Evolutionary conservation across 2,113 vertebrate genomes (phyloP).

Genomic region (Rhineura floridana): DNA sequence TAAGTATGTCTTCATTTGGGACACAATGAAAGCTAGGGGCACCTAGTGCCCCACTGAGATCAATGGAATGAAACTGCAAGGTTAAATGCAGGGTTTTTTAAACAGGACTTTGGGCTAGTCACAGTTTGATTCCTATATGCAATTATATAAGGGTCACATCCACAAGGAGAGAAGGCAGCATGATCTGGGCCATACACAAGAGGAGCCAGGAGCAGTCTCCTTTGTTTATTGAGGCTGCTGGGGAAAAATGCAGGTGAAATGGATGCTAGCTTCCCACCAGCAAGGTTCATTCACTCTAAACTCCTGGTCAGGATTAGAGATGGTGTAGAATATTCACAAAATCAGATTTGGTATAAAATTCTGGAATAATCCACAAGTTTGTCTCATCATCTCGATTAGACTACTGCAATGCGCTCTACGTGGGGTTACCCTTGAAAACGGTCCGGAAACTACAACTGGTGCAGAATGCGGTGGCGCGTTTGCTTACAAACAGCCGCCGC

Average conservation of each 20-base stretch:
- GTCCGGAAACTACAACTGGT: too few relatives aligned
- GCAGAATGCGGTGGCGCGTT: too few relatives aligned
- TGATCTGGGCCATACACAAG: not conserved
- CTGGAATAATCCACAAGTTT: too few relatives aligned
- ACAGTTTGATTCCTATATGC: not conserved
- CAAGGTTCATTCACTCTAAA: not conserved
- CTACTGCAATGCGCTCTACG: too few relatives aligned
- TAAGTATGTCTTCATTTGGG: not conserved
- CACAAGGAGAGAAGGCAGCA: not conserved
- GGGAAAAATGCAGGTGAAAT: not conserved
- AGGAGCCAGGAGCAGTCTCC: not conserved
- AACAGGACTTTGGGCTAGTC: not conserved
- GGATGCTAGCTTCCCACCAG: not conserved
- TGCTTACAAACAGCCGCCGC: too few relatives aligned
- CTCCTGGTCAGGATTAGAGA: too few relatives aligned
- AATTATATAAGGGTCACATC: not conserved
- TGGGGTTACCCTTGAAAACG: too few relatives aligned
- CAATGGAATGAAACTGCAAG: not conserved
- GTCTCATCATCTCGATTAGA: too few relatives aligned
- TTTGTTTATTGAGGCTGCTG: not conserved
- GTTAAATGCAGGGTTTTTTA: not conserved
- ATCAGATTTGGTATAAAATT: too few relatives aligned
- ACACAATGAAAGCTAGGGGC: not conserved
- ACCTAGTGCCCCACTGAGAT: not conserved
- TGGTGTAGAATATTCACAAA: too few relatives aligned